These are phyloP conservation scores for Rotaria magnacalcarata DNA, from an alignment of 2,888 invertebrate genomes.

Conservation along the genomic window DNA sequence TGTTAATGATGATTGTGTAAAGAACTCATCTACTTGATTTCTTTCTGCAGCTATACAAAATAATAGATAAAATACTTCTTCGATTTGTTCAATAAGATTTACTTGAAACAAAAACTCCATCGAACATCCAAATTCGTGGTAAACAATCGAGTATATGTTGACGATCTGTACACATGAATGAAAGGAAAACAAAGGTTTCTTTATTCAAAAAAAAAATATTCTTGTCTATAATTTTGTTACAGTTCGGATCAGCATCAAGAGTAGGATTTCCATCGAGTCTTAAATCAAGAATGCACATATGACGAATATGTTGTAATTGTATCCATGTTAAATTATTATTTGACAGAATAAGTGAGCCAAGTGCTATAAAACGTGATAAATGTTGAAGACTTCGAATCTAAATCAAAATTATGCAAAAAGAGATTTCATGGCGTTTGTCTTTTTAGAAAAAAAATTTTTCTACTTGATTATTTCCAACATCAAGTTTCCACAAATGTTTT, in stretches of 20 bases:
- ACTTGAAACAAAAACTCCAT: conserved; percentile 57
- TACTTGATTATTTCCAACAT: conserved; percentile 26
- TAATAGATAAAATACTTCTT: background rate
- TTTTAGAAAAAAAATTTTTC: background rate
- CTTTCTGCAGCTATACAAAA: background rate
- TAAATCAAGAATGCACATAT: conserved; percentile 55
- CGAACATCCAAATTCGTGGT: conserved; percentile 58
- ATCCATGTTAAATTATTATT: conserved; percentile 56
- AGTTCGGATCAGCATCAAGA: conserved; percentile 56
- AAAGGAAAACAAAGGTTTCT: no score
- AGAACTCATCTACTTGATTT: conserved; percentile 24
- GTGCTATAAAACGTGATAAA: conserved; percentile 53
- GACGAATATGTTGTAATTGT: conserved; percentile 55
- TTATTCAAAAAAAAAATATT: background rate
- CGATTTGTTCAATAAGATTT: background rate
- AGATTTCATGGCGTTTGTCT: no score
- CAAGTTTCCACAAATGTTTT: conserved; percentile 32
- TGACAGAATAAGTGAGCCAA: conserved; percentile 55
- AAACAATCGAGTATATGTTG: conserved; percentile 57
- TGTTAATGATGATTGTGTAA: conserved; percentile 27
- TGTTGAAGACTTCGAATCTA: conserved; percentile 55
- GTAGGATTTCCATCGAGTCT: conserved; percentile 56
- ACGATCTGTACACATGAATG: conserved; percentile 52
- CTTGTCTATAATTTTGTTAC: conserved; percentile 49
- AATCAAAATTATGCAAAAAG: no score